These are phyloP conservation scores for Garra rufa DNA, from an alignment of 2,113 vertebrate genomes.

Conservation along the genomic window DNA sequence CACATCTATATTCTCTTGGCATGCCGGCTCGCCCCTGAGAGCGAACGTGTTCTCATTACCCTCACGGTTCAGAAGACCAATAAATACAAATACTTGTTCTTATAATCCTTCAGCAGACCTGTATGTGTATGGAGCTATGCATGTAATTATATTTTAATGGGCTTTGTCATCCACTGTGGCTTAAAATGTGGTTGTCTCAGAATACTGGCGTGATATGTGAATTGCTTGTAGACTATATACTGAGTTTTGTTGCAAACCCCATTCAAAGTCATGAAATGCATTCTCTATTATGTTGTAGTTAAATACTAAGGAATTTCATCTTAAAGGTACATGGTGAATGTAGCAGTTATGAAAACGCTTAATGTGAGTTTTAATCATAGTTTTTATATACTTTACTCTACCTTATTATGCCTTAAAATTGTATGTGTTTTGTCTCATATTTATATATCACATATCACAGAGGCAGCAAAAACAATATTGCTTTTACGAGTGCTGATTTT, in stretches of 20 bases:
- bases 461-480: no score
- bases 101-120: conserved; percentile 61
- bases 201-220: conserved; percentile 60
- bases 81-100: conserved; percentile 67
- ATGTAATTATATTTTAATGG: conserved; percentile 73
- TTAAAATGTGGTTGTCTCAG: conserved; percentile 68
- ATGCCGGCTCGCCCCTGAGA: conserved; percentile 16
- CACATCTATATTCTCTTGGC: conserved; percentile 28
- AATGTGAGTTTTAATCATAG: no score
- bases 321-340: not conserved
- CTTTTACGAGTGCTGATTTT: no score
- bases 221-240: conserved; percentile 53
- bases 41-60: conserved; percentile 34
- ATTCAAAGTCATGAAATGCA: not conserved
- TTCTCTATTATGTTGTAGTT: not conserved
- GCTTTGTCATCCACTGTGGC: conserved; percentile 64
- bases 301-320: not conserved
- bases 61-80: conserved; percentile 50
- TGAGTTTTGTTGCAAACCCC: not conserved
- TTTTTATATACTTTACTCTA: no score
- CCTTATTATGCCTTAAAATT: no score
- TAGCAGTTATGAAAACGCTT: not conserved
- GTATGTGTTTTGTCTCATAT: no score
- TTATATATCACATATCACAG: no score
- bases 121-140: conserved; percentile 62